Evolutionary conservation across 2,888 invertebrate species (phyloP).

Genomic region (Sesamia inferens): DNA sequence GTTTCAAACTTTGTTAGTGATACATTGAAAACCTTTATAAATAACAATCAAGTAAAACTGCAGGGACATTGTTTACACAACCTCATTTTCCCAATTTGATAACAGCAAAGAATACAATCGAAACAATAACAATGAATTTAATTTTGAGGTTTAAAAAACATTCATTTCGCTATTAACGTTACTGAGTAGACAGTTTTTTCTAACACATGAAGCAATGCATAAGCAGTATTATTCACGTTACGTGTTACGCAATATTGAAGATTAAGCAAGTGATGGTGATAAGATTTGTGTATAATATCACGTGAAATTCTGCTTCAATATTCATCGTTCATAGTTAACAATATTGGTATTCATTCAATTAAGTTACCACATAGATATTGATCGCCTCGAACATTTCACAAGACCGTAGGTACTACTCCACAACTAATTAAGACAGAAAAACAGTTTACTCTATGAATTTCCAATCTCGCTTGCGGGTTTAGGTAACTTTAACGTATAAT

Average conservation of each 20-base stretch:
- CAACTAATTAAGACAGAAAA: constrained; percentile 65
- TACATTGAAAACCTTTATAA: neutral
- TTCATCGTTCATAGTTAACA: constrained; percentile 18
- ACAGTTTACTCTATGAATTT: constrained; percentile 60
- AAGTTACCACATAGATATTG: constrained; percentile 53
- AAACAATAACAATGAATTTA: neutral
- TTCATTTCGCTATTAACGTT: neutral
- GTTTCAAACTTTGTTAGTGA: neutral
- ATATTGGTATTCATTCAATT: constrained; percentile 44
- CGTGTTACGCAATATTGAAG: neutral
- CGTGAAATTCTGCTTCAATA: neutral
- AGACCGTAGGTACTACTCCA: constrained; percentile 56
- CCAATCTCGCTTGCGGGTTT: constrained; percentile 56
- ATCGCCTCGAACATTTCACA: constrained; percentile 53
- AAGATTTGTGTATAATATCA: neutral
- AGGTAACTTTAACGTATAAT: constrained; percentile 44
- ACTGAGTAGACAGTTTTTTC: neutral
- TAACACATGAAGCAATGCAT: neutral
- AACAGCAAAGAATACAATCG: neutral
- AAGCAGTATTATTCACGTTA: neutral
- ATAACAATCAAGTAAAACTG: constrained; percentile 4
- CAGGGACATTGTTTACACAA: neutral
- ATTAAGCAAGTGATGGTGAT: neutral
- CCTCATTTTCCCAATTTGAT: neutral
- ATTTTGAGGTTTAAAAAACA: neutral